Evolutionary conservation across 2,113 vertebrate species (phyloP).

Genomic region (Hippocampus comes): DNA sequence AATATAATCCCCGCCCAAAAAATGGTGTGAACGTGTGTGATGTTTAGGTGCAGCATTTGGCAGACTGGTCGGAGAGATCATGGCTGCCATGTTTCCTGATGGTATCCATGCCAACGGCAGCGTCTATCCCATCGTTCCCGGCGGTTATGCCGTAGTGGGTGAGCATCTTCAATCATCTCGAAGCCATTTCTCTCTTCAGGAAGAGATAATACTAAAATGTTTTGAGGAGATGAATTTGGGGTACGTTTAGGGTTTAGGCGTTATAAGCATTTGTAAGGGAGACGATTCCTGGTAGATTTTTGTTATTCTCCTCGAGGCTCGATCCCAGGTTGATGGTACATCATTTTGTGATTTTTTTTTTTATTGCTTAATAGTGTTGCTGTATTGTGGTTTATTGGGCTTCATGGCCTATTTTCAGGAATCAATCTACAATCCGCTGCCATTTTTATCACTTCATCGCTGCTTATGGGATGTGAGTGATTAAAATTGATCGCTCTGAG

Average conservation of each 20-base stretch:
- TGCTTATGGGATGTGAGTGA: conserved; percentile 34
- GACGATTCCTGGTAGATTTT: too few relatives aligned
- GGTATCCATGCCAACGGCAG: conserved; percentile 89
- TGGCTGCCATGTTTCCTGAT: conserved; percentile 94
- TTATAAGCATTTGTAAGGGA: too few relatives aligned
- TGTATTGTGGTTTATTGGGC: conserved; percentile 3
- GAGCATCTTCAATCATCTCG: conserved; percentile 48
- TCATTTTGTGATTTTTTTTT: neutral
- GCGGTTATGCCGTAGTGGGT: conserved; percentile 97
- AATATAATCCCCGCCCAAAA: neutral
- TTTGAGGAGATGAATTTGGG: neutral
- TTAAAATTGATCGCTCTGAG: conserved; percentile 45
- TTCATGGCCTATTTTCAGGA: neutral
- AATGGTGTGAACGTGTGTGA: conserved; percentile 17
- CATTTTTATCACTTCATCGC: conserved; percentile 14
- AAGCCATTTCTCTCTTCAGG: neutral
- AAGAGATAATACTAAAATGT: neutral
- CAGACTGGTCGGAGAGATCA: conserved; percentile 92
- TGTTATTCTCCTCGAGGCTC: too few relatives aligned
- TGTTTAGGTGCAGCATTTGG: conserved; percentile 90
- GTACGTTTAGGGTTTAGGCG: too few relatives aligned
- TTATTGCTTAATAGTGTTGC: neutral
- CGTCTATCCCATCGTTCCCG: conserved; percentile 92
- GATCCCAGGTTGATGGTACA: too few relatives aligned
- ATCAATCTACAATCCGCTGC: neutral